phyloP scores from a whole-genome alignment of 2,797 vertebrate species.

The Phrynocephalus vlangalii region DNA sequence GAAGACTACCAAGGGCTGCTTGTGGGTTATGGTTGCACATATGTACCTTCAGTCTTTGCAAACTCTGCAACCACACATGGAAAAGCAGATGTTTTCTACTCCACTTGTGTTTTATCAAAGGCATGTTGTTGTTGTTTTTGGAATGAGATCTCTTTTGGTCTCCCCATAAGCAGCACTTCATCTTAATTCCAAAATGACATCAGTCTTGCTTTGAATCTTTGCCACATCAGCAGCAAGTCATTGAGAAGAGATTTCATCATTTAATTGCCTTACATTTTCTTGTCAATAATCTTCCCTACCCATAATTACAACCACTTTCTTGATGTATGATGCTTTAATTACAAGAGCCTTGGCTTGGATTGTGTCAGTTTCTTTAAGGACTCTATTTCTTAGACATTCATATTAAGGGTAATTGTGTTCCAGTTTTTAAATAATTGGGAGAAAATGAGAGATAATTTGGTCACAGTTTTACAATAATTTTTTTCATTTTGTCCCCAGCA shows the following conservation, averaged over 20 bases:
- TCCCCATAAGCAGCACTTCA: conserved; percentile 45
- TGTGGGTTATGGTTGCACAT: background rate
- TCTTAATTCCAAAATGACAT: conserved; percentile 48
- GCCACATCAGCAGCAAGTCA: conserved; percentile 50
- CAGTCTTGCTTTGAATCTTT: conserved; percentile 47
- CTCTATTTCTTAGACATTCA: conserved; percentile 39
- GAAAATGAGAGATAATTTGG: conserved; percentile 29
- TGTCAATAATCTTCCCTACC: conserved; percentile 55
- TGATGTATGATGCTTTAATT: conserved; percentile 58
- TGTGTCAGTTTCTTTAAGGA: conserved; percentile 49
- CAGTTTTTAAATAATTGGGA: conserved; percentile 55
- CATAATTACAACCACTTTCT: conserved; percentile 47
- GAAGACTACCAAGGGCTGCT: background rate
- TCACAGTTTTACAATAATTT: conserved; percentile 5
- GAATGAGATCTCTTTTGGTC: conserved; percentile 3
- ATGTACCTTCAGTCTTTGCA: background rate
- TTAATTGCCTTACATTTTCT: conserved; percentile 54
- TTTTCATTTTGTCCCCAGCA: background rate
- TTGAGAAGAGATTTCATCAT: conserved; percentile 52
- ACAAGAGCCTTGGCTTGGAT: conserved; percentile 29
- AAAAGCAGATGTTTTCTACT: too few species aligned
- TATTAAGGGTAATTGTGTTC: conserved; percentile 53
- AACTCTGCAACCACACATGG: background rate
- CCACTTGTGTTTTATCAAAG: fast-evolving
- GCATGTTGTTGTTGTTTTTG: background rate